Evolutionary conservation across 1,140 invertebrate species (phyloP).

Genomic region (Oncopodura yosiiana): DNA sequence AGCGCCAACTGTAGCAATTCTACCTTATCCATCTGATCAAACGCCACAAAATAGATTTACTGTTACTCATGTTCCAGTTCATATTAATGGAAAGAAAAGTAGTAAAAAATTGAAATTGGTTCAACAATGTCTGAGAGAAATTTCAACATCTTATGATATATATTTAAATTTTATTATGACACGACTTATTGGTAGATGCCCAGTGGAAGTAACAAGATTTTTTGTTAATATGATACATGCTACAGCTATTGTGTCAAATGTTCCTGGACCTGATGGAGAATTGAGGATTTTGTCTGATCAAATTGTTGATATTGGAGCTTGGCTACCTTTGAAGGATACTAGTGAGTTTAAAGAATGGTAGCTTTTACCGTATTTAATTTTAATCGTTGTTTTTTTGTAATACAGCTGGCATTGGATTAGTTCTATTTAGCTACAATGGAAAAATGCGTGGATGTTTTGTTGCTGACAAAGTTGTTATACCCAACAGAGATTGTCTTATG

Average conservation of each 20-base stretch:
- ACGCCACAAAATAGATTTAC: conserved; percentile 28
- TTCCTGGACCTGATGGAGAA: conserved; percentile 25
- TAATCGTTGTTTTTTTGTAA: background rate
- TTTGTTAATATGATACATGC: conserved; percentile 16
- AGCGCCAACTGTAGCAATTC: conserved; percentile 23
- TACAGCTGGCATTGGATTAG: conserved; percentile 20
- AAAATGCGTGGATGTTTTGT: conserved; percentile 19
- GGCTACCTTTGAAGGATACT: conserved; percentile 21
- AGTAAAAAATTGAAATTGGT: conserved; percentile 17
- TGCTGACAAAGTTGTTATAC: conserved; percentile 8
- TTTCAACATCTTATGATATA: conserved; percentile 11
- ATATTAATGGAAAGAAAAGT: conserved; percentile 7
- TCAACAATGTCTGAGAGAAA: background rate
- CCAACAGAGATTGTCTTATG: conserved; percentile 2
- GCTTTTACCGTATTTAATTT: no score
- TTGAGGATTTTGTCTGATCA: conserved; percentile 20
- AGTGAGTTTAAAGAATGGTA: conserved; percentile 17
- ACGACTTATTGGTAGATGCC: conserved; percentile 5
- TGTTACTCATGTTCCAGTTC: conserved; percentile 16
- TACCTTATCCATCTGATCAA: conserved; percentile 22
- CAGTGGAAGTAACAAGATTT: background rate
- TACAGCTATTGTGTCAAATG: conserved; percentile 22
- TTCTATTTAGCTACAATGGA: conserved; percentile 26
- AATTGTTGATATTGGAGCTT: conserved; percentile 23
- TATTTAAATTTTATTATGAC: conserved; percentile 17